These are phyloP conservation scores for Australoheros scitulus DNA, from an alignment of 2,113 vertebrate species.

Conservation along the genomic window DNA sequence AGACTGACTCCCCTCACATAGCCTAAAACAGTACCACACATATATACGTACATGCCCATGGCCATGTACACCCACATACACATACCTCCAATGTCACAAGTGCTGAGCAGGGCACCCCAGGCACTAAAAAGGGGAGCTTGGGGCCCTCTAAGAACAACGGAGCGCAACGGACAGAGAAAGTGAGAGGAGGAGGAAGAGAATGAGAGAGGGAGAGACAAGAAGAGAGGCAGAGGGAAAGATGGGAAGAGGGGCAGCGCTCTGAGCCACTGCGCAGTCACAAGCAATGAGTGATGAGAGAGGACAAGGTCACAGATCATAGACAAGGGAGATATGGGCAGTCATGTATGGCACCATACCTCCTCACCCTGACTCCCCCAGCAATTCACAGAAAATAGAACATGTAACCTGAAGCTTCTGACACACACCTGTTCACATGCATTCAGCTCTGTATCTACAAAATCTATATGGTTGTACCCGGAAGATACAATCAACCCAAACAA, in stretches of 20 bases:
- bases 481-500: conserved; percentile 13
- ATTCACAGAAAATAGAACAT: conserved; percentile 15
- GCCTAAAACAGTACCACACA: conserved; percentile 33
- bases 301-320: conserved; percentile 76
- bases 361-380: conserved; percentile 14
- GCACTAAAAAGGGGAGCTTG: conserved; percentile 58
- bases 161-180: conserved; percentile 52
- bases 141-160: conserved; percentile 63
- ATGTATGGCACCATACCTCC: conserved; percentile 55
- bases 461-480: not conserved
- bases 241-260: conserved; percentile 36
- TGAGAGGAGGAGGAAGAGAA: not conserved
- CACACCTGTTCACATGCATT: conserved; percentile 23
- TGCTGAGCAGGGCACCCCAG: conserved; percentile 50
- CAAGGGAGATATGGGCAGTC: conserved; percentile 59
- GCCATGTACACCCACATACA: not conserved
- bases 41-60: not conserved
- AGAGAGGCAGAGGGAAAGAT: not conserved
- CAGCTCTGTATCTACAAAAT: not conserved
- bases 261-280: conserved; percentile 65
- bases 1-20: conserved; percentile 47
- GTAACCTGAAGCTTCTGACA: conserved; percentile 13
- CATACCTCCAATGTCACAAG: conserved; percentile 68
- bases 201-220: not conserved
- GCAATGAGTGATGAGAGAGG: conserved; percentile 68